Percentiles rank a stretch among this genome's conserved stretches.
These are phyloP conservation scores for Drosophila orosa DNA, from an alignment of 1,140 invertebrate species.

Conservation along the genomic window DNA sequence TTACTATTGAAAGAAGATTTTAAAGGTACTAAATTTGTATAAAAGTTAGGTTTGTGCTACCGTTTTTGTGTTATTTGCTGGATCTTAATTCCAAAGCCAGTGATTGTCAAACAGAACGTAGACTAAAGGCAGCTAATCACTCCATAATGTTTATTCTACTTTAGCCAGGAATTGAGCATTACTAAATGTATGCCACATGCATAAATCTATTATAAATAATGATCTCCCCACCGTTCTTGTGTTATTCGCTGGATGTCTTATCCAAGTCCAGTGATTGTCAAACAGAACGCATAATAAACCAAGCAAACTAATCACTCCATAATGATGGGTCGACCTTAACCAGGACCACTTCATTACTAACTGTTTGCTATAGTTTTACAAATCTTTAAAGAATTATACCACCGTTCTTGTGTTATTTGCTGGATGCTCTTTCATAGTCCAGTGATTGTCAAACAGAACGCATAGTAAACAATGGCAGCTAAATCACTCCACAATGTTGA, in stretches of 20 bases:
- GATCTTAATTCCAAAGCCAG: constrained; percentile 46
- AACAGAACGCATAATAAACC: constrained; percentile 71
- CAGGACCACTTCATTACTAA: constrained; percentile 65
- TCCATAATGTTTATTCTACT: constrained; percentile 59
- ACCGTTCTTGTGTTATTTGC: constrained; percentile 76
- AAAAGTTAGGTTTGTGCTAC: not conserved
- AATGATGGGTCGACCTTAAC: constrained; percentile 36
- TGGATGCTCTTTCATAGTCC: constrained; percentile 30
- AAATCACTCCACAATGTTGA: constrained; percentile 52
- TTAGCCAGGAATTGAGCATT: constrained; percentile 33
- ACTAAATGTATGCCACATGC: constrained; percentile 43
- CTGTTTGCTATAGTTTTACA: constrained; percentile 44
- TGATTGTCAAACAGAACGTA: constrained; percentile 81
- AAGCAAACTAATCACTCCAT: constrained; percentile 43
- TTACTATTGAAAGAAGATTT: not conserved
- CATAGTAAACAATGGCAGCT: constrained; percentile 46
- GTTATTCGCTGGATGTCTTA: constrained; percentile 61
- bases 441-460: constrained; percentile 81
- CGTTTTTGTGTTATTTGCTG: constrained; percentile 75
- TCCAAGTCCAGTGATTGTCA: constrained; percentile 69
- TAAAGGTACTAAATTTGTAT: not conserved
- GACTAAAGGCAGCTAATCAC: constrained; percentile 45
- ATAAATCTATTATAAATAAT: not conserved
- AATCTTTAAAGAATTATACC: not conserved
- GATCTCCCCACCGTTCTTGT: constrained; percentile 57